Evolutionary conservation across 2,113 vertebrate genomes (phyloP).

Genomic region (Hippocampus comes): DNA sequence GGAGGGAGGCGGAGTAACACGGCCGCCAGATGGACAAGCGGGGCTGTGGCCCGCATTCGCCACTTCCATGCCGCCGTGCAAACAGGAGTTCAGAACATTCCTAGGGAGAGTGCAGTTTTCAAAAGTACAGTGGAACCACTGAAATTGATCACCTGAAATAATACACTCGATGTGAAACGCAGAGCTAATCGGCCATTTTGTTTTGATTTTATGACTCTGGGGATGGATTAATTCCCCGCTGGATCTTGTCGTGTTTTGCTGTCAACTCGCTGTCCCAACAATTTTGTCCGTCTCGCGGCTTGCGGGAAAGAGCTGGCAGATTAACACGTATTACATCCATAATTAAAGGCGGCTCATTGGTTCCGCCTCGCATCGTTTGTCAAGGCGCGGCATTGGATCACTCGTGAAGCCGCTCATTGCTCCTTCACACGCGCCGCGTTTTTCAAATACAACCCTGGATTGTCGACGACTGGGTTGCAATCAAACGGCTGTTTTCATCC

Average conservation of each 20-base stretch:
- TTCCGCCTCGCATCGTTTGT: neutral
- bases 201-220: too few species aligned
- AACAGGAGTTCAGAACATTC: neutral
- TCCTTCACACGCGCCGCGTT: neutral
- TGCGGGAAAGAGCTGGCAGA: neutral
- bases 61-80: neutral
- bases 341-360: neutral
- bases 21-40: neutral
- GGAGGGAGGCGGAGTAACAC: neutral
- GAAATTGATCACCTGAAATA: too few species aligned
- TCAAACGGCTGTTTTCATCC: neutral
- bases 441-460: too few species aligned
- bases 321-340: neutral
- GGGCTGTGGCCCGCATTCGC: neutral
- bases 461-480: neutral
- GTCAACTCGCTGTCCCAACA: neutral
- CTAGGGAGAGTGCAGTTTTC: too few species aligned
- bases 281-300: neutral
- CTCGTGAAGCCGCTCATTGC: neutral
- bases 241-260: conserved; percentile 3
- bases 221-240: conserved; percentile 1
- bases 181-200: too few species aligned
- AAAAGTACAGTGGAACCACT: too few species aligned
- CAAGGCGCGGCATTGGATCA: neutral
- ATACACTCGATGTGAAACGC: too few species aligned